These are phyloP conservation scores for Arvicanthis niloticus DNA, from an alignment of 2,113 vertebrate genomes.

Conservation along the genomic window DNA sequence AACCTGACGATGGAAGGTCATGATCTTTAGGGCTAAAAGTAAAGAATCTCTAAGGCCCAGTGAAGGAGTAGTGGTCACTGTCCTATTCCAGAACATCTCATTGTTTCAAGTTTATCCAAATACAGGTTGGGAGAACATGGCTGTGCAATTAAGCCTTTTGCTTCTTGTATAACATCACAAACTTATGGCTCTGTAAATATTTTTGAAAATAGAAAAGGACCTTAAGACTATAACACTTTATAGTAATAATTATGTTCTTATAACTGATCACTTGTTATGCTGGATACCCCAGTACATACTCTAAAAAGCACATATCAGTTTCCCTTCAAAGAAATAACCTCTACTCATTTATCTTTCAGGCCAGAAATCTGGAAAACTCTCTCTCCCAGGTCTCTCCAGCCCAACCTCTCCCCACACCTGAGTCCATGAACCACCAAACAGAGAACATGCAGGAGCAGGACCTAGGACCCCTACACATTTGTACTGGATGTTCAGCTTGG, in stretches of 20 bases:
- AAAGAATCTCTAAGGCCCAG: background rate
- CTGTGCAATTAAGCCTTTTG: background rate
- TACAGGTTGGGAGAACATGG: background rate
- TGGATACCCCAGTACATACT: background rate
- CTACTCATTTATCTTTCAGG: background rate
- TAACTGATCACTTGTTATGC: background rate
- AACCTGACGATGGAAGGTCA: background rate
- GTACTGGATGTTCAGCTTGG: too few species aligned
- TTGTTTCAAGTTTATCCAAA: background rate
- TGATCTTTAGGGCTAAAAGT: background rate
- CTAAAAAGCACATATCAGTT: constrained; percentile 1
- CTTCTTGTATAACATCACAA: background rate
- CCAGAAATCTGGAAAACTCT: background rate
- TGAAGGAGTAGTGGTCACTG: background rate
- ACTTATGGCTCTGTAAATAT: background rate
- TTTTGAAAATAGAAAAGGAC: background rate
- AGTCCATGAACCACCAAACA: too few species aligned
- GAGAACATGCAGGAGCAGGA: too few species aligned
- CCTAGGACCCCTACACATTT: too few species aligned
- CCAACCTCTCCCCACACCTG: too few species aligned
- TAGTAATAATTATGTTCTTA: background rate
- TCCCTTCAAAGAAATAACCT: background rate
- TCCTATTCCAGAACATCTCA: background rate
- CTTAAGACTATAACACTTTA: background rate
- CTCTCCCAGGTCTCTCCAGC: too few species aligned